Conservation (phyloP, 2,888 invertebrate genomes). For the Apodemia hepburni region DNA sequence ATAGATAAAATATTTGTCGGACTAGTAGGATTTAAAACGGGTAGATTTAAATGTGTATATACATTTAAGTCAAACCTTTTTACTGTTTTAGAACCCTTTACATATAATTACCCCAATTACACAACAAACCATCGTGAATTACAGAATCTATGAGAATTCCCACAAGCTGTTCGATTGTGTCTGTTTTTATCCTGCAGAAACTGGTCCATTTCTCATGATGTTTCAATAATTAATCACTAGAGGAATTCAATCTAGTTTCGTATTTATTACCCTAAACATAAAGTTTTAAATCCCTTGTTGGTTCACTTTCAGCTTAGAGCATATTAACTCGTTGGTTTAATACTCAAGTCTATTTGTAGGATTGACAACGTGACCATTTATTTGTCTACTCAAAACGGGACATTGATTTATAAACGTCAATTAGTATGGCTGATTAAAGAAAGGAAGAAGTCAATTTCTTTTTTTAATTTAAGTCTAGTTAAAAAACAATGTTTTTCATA, state of each 20-base stretch:
- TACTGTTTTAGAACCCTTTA: not conserved
- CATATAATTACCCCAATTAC: conserved; percentile 9
- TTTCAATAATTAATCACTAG: not conserved
- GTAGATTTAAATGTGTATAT: too few relatives aligned
- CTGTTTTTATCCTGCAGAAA: conserved; percentile 4
- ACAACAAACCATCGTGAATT: not conserved
- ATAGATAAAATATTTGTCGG: too few relatives aligned
- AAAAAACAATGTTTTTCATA: too few relatives aligned
- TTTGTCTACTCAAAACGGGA: too few relatives aligned
- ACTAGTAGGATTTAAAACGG: too few relatives aligned
- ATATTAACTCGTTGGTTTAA: not conserved
- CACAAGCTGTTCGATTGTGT: conserved; percentile 6
- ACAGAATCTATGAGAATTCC: conserved; percentile 3
- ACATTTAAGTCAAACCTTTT: too few relatives aligned
- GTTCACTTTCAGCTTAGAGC: not conserved
- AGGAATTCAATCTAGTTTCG: not conserved
- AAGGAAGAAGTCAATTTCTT: too few relatives aligned
- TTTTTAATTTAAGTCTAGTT: too few relatives aligned
- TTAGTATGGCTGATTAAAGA: too few relatives aligned
- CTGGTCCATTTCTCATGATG: conserved; percentile 1
- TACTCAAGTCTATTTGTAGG: not conserved
- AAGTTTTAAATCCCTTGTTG: not conserved
- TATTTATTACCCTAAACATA: not conserved
- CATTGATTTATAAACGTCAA: too few relatives aligned
- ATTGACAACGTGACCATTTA: too few relatives aligned